A percentile compares a stretch with the other conserved stretches of the same genome.
phyloP scores from a whole-genome alignment of 1,140 invertebrate species.

The Phocides pigmalion region DNA sequence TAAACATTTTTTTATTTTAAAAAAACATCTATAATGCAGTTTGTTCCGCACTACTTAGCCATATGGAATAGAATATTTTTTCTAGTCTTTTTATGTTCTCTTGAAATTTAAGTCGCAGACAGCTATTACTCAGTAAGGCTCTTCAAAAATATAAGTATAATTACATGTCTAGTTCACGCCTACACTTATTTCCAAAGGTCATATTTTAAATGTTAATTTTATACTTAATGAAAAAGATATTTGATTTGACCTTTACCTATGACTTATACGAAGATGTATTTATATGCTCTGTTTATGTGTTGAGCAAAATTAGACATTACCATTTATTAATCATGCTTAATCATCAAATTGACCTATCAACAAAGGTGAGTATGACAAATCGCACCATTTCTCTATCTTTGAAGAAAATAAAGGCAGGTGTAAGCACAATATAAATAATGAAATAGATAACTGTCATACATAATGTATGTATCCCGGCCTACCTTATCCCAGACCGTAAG shows the following conservation, averaged over 20 bases:
- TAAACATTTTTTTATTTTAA: too few relatives aligned
- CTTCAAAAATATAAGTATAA: neutral
- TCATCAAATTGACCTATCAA: neutral
- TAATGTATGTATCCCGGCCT: slow-evolving; percentile 23
- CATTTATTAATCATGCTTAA: neutral
- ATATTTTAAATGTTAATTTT: neutral
- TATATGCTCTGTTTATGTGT: neutral
- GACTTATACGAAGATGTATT: neutral
- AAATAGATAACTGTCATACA: slow-evolving; percentile 20
- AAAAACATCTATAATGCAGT: too few relatives aligned
- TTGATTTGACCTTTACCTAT: slow-evolving; percentile 1
- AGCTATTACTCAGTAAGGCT: too few relatives aligned
- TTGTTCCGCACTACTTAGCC: too few relatives aligned
- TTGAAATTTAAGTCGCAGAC: too few relatives aligned
- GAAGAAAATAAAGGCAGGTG: slow-evolving; percentile 1
- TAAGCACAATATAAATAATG: neutral
- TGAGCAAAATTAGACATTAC: neutral
- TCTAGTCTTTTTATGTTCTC: too few relatives aligned
- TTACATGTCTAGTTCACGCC: neutral
- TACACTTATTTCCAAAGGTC: neutral
- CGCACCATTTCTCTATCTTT: neutral
- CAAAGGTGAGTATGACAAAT: neutral
- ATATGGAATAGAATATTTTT: too few relatives aligned
- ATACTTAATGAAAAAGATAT: neutral
- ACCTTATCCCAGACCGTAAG: neutral